Evolutionary conservation across 2,888 invertebrate genomes (phyloP), one percentile per base, ranked within the genome.

Genomic region (Drosophila acutilabella): DNA sequence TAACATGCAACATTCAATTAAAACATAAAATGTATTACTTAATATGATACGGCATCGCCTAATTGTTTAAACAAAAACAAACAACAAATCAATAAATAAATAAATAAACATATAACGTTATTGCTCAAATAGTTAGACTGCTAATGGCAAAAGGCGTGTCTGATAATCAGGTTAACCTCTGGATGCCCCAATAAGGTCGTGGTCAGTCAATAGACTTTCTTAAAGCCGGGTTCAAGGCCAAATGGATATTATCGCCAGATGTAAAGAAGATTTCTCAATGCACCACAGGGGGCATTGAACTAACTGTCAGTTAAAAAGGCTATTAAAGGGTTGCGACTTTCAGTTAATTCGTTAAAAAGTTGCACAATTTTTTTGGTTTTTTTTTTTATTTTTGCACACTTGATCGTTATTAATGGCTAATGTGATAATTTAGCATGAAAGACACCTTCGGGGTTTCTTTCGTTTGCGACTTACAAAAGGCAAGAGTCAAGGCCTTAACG

Each of bases 401-500:
- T 11, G 51, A 64, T 41, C 48, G 57, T 58, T 45, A 60, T 66
- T 71, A 71, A 67, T 52, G 54, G 23, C 54, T 56, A 38, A 41
- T 45, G 58, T 47, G 58, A 48, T 76, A 71, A 56, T 56, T 56
- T 44, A 51, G 41, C 61, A 50, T 58, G 48, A 70, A 51, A 56
- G 54, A 52, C 48, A 7, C 14, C 18, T 41, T 54, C 42, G n/a
- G 38, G 30, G 36, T 40, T 13, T 51, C 30, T 41, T 45, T 58
- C 53, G 44, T 14, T 14, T 4, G 51, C 38, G 64, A 33, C 30
- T 74, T 51, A 69, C 74, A 54, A 54, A 33, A 45, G 60, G 50
- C 73, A 54, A 50, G 47, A 60, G 45, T 60, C 72, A 74, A 74
- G 72, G 76, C 41, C 44, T 67, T 38, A 7, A 58, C 50, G 58